Conservation (phyloP, 2,113 vertebrate species). For the Oriolus oriolus region DNA sequence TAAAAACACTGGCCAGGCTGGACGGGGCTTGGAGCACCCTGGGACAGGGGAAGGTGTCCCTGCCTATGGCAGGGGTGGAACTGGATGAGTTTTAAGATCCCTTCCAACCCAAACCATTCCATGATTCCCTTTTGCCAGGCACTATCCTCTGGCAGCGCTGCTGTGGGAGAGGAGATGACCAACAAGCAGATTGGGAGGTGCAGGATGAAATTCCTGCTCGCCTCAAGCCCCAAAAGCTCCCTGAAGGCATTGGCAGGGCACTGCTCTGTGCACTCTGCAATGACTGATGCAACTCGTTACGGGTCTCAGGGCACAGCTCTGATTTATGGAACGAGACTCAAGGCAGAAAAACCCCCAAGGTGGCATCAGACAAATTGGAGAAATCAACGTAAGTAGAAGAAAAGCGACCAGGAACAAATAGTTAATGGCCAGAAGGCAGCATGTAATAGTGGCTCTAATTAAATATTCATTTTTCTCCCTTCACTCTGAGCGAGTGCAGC, state of each 20-base stretch:
- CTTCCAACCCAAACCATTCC: neutral
- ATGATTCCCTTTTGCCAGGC: fast-evolving
- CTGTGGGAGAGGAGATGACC: neutral
- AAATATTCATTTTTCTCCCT: constrained; percentile 53
- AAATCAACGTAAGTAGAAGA: neutral
- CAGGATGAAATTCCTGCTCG: neutral
- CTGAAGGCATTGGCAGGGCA: neutral
- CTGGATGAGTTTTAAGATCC: neutral
- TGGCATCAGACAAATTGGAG: neutral
- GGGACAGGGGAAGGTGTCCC: neutral
- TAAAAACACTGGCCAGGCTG: neutral
- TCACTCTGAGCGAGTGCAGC: neutral
- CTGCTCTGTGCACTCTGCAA: neutral
- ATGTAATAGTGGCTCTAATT: neutral
- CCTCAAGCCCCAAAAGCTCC: neutral
- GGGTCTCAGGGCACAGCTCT: neutral
- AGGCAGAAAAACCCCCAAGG: neutral
- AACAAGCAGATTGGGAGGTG: neutral
- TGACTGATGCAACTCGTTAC: neutral
- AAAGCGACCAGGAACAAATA: neutral
- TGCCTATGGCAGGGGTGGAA: neutral
- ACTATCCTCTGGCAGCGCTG: neutral
- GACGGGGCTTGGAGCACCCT: neutral
- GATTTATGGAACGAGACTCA: neutral
- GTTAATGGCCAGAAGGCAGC: neutral